These are phyloP conservation scores for Amphipyra berbera DNA, from an alignment of 2,888 invertebrate species.

Conservation along the genomic window DNA sequence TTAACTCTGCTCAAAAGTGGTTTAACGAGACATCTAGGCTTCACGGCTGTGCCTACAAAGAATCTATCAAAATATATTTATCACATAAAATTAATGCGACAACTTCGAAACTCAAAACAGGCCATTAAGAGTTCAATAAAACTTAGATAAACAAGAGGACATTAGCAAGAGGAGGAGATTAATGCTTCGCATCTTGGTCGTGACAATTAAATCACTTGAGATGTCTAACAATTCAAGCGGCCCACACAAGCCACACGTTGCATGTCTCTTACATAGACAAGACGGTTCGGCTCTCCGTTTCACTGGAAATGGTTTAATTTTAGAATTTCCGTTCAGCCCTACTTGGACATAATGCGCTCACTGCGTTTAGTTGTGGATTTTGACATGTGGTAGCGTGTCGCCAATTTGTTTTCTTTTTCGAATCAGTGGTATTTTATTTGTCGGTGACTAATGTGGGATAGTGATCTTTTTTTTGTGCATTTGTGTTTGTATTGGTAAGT, in stretches of 20 bases:
- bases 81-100: conserved; percentile 27
- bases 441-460: conserved; percentile 54
- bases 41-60: not conserved
- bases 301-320: conserved; percentile 87
- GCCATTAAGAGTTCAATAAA: conserved; percentile 49
- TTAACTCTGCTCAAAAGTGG: too few relatives aligned
- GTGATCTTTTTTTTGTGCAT: conserved; percentile 48
- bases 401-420: conserved; percentile 56
- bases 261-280: conserved; percentile 80
- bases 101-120: conserved; percentile 27
- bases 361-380: conserved; percentile 77
- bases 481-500: conserved; percentile 50
- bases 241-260: conserved; percentile 79
- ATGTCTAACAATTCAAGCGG: conserved; percentile 74
- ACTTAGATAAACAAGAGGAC: conserved; percentile 57
- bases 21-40: too few relatives aligned
- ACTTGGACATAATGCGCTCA: conserved; percentile 84
- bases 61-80: conserved; percentile 14
- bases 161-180: conserved; percentile 69
- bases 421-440: conserved; percentile 58
- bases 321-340: conserved; percentile 88
- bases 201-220: conserved; percentile 86
- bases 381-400: conserved; percentile 69
- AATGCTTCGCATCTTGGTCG: conserved; percentile 72
- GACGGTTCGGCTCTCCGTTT: conserved; percentile 80